A percentile compares a stretch with the other conserved stretches of the same genome.
phyloP scores from a whole-genome alignment of 2,888 invertebrate species.

The Meiosimyza decipiens region DNA sequence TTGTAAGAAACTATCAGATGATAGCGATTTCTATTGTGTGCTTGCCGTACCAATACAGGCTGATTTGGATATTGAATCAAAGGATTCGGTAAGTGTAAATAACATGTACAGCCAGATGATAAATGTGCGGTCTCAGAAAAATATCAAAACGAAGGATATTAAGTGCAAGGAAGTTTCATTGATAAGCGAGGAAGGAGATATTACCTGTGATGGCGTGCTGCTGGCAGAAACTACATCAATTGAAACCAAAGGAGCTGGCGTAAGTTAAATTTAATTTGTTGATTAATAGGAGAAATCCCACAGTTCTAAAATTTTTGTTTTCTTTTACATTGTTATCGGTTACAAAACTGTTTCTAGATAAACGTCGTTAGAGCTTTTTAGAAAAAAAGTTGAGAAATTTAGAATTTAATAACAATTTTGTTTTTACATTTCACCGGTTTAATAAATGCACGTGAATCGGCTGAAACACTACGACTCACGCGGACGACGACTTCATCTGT shows the following conservation, averaged over 20 bases:
- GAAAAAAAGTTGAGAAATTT: no score
- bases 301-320: no score
- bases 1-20: slow-evolving; percentile 29
- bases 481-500: no score
- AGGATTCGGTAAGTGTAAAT: slow-evolving; percentile 50
- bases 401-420: no score
- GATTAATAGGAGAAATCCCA: background rate
- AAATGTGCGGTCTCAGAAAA: slow-evolving; percentile 47
- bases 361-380: no score
- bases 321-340: no score
- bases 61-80: slow-evolving; percentile 52
- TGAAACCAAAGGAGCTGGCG: slow-evolving; percentile 52
- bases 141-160: slow-evolving; percentile 57
- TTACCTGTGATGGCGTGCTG: slow-evolving; percentile 56
- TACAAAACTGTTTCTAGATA: no score
- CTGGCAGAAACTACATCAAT: slow-evolving; percentile 56
- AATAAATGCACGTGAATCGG: no score
- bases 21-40: slow-evolving; percentile 48
- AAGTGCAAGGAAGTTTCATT: slow-evolving; percentile 55
- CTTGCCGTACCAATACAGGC: slow-evolving; percentile 60
- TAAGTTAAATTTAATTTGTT: slow-evolving; percentile 37
- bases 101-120: slow-evolving; percentile 57
- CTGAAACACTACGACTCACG: no score
- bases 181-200: slow-evolving; percentile 55
- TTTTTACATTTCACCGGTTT: no score